Base-by-base conservation (phyloP, 1,140 invertebrate species). In the Micrasema minimum region DNA sequence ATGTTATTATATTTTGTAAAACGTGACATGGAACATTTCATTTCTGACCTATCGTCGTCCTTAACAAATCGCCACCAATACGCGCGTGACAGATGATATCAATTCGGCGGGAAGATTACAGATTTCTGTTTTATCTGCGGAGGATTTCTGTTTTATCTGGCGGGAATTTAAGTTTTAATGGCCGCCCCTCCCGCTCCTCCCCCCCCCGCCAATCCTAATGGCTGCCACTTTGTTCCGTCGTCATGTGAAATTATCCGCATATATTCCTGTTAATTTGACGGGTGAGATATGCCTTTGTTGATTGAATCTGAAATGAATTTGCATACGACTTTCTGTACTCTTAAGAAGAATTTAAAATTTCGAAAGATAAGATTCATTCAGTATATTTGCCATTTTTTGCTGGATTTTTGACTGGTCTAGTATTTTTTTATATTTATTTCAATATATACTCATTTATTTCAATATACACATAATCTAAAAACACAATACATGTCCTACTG, bases 1-100 rank as follows among this genome's bases (percentile, higher is more conserved):
- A n/a, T n/a, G n/a, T n/a, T n/a, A n/a, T n/a, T n/a, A n/a, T n/a
- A n/a, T n/a, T n/a, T n/a, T n/a, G n/a, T n/a, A n/a, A n/a, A n/a
- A n/a, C n/a, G n/a, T 31, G 1, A 2, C 50, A 11, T 53, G 14
- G 22, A 31, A 31, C 51, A 26, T 23, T 53, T 7, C 51, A 31
- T 23, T 53, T 23, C 22, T 31, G 9, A 10, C 26, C 14, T 2
- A 11, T 9, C 14, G 14, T 23, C 26, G 37, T 20, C 55, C 12
- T 37, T 66, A 50, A 66, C 45, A 66, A 66, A 66, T 66, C 62
- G 23, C 62, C 45, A 50, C 45, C 62, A 66, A 48, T 48, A 48
- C 46, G 12, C 45, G 11, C 12, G 62, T 37, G 62, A 66, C 62
- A 66, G 62, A 66, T 66, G 23, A 66, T 66, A 66, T 66, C 62